Percentiles rank a stretch among this genome's conserved stretches.
phyloP scores from a whole-genome alignment of 2,113 vertebrate species.

The Melospiza georgiana region DNA sequence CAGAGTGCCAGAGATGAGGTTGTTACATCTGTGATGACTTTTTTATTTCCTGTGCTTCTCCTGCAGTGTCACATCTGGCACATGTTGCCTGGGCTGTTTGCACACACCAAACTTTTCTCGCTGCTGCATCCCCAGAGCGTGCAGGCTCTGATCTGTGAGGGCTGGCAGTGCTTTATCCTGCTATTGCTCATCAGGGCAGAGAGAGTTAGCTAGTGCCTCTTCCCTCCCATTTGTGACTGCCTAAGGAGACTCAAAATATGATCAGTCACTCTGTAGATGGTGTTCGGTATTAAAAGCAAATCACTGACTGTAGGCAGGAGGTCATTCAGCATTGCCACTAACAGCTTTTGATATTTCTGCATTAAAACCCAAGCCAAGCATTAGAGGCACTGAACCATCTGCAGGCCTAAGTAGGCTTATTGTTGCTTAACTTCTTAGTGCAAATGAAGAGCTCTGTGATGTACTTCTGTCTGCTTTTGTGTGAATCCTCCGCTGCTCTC shows the following conservation, averaged over 20 bases:
- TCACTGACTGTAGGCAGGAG: conserved; percentile 31
- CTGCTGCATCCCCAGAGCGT: not conserved
- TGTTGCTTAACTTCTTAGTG: conserved; percentile 40
- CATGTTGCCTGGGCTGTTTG: not conserved
- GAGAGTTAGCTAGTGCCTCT: not conserved
- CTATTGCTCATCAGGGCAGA: not conserved
- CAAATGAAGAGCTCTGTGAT: conserved; percentile 6
- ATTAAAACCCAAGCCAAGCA: conserved; percentile 32
- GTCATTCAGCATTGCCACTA: conserved; percentile 11
- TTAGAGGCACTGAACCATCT: conserved; percentile 25
- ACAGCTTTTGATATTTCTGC: conserved; percentile 32
- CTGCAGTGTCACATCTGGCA: not conserved
- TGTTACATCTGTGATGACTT: not conserved
- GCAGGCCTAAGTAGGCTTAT: conserved; percentile 27
- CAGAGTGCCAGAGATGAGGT: not conserved
- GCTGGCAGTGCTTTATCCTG: not conserved
- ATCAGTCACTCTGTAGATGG: not conserved
- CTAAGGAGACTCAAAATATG: conserved; percentile 40
- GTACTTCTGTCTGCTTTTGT: not conserved
- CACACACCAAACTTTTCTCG: not conserved
- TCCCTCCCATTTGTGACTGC: not conserved
- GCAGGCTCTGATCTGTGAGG: not conserved
- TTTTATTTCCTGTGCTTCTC: not conserved
- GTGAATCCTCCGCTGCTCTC: not conserved
- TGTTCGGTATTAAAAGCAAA: conserved; percentile 28